These are phyloP conservation scores for Vidua macroura DNA, from an alignment of 2,113 vertebrate species.

Conservation along the genomic window DNA sequence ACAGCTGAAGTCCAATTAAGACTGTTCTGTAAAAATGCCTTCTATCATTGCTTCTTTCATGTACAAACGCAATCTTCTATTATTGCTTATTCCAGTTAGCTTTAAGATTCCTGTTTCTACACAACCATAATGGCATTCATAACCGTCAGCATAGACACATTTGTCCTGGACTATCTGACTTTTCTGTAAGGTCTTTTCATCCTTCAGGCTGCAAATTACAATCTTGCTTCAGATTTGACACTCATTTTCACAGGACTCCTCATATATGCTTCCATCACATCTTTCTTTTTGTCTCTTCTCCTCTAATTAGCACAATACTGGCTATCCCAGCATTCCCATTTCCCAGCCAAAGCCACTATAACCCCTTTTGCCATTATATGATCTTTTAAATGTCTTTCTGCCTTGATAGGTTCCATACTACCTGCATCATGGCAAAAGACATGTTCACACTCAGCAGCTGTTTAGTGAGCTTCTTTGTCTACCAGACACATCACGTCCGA, in stretches of 20 bases:
- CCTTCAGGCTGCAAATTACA: conserved; percentile 3
- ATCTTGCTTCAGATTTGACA: background rate
- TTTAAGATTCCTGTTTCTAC: background rate
- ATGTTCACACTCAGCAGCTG: background rate
- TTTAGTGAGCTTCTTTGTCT: background rate
- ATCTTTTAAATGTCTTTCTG: background rate
- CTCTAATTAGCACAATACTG: background rate
- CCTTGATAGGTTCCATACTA: background rate
- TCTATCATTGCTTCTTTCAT: background rate
- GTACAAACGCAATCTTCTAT: background rate
- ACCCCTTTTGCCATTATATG: background rate
- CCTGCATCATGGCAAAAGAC: background rate
- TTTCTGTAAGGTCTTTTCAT: background rate
- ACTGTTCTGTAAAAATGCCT: background rate
- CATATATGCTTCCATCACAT: background rate
- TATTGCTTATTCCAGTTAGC: background rate
- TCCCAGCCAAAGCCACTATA: background rate
- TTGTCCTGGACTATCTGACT: background rate
- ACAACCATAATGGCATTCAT: background rate
- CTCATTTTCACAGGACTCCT: background rate
- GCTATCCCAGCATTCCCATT: background rate
- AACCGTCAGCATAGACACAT: background rate
- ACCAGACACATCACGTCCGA: background rate
- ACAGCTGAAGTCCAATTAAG: background rate
- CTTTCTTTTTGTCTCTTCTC: background rate